phyloP scores from a whole-genome alignment of 2,113 vertebrate genomes.

The Ailurus styani region DNA sequence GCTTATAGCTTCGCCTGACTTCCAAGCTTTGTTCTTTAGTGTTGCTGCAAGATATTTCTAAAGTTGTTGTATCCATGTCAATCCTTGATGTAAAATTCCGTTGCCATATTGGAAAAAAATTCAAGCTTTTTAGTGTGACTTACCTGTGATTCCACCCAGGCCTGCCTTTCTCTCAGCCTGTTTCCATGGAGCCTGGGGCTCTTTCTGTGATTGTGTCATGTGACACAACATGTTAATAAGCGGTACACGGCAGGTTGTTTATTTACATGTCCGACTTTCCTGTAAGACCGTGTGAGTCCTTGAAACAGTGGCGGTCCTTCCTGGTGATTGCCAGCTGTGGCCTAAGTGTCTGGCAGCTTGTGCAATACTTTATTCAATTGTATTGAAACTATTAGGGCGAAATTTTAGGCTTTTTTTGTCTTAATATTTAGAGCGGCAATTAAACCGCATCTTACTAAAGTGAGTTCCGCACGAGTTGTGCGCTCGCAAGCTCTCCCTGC shows the following conservation, averaged over 20 bases:
- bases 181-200: neutral
- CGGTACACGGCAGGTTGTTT: accelerated
- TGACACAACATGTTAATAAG: neutral
- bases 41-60: neutral
- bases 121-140: neutral
- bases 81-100: neutral
- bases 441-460: neutral
- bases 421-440: neutral
- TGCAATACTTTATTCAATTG: neutral
- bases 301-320: neutral
- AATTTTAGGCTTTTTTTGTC: neutral
- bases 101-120: neutral
- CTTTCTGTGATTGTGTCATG: neutral
- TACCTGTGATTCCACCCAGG: neutral
- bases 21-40: neutral
- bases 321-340: neutral
- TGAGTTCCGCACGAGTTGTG: neutral
- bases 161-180: neutral
- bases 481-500: neutral
- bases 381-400: neutral
- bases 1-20: neutral
- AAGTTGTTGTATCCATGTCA: neutral
- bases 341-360: neutral
- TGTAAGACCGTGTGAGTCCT: neutral
- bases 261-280: neutral